Base-by-base conservation (phyloP, 1,140 invertebrate species). In the Bombus confusus region DNA sequence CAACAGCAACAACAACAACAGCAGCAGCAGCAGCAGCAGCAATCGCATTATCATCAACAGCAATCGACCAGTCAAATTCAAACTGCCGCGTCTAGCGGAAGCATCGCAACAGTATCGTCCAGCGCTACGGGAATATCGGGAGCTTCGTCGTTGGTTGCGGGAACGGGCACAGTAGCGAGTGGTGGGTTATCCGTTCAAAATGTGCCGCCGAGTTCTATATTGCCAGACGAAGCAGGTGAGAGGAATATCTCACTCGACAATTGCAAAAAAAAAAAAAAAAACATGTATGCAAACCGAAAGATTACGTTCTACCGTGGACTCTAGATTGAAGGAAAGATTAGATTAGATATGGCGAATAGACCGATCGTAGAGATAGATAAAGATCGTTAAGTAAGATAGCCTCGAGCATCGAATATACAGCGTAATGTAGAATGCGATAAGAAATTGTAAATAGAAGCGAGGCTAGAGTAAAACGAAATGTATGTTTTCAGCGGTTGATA, bases 191-290 rank as follows among this genome's bases (percentile, higher is more conserved):
- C 66, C 5, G 2, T n/a, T 25, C 83, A 85, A 25, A 85, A 64
- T 39, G 85, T 57, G 10, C 18, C 52, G 47, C 13, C 83, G 1
- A 62, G 28, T 66, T 37, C 69, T 18, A 39, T 66, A 41, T 41
- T 78, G 9, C 41, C 62, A 18, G 88, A 88, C 37, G 88, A 89
- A 25, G 57, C 83, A 68, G 88, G 88, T 89, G 25, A 62, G 37
- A 12, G 31, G 4, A 41, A 5, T 18, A 9, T 25, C 39, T 59
- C 8, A 25, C 6, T 13, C 2, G 1, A 13, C 3, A 12, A 37
- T 34, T 52, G 0, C 18, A 22, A 1, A 34, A 10, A 37, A 13
- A 37, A 37, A 68, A 22, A 1, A 34, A 10, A 37, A 13, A 37
- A 37, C 34, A 34, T 68, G n/a, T 68, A 34, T 52, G 6, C 18